Percentiles rank a stretch among this genome's conserved stretches.
These are phyloP conservation scores for Callopanchax toddi DNA, from an alignment of 2,113 vertebrate genomes.

Conservation along the genomic window DNA sequence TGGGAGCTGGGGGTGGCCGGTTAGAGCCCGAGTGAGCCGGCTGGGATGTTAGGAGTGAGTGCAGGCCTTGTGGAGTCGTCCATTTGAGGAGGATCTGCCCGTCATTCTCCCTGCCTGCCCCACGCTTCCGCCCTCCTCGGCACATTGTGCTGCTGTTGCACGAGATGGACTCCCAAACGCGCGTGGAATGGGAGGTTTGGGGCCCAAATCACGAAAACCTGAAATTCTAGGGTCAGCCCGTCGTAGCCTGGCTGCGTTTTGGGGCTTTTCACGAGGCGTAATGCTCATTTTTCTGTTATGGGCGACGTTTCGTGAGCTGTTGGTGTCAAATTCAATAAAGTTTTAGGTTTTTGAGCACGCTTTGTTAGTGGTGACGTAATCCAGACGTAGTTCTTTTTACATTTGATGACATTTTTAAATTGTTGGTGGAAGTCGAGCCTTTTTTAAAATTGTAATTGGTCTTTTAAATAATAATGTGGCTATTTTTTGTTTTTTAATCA, in stretches of 20 bases:
- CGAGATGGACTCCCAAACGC: constrained; percentile 73
- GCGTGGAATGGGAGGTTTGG: constrained; percentile 61
- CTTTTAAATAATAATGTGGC: too few species aligned
- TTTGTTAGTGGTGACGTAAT: constrained; percentile 24
- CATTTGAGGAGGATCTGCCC: constrained; percentile 77
- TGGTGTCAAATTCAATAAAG: background rate
- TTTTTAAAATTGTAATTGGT: too few species aligned
- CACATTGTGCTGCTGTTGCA: constrained; percentile 73
- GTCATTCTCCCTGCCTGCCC: constrained; percentile 67
- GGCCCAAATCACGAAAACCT: constrained; percentile 48
- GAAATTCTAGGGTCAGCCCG: constrained; percentile 18
- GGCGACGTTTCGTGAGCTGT: constrained; percentile 3
- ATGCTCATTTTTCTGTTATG: background rate
- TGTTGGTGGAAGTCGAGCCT: too few species aligned
- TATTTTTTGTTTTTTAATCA: too few species aligned
- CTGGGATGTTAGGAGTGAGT: constrained; percentile 25
- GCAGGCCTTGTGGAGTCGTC: constrained; percentile 69
- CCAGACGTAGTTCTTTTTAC: background rate
- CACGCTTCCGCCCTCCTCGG: constrained; percentile 75
- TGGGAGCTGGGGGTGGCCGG: background rate
- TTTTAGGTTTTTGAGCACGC: background rate
- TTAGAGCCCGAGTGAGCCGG: constrained; percentile 6
- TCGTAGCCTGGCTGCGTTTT: background rate
- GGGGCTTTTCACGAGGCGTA: background rate
- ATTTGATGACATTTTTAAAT: background rate